Percentiles rank a stretch among this genome's conserved stretches.
Conservation (phyloP, 2,888 invertebrate species). For the Drosophila cyrtoloma region DNA sequence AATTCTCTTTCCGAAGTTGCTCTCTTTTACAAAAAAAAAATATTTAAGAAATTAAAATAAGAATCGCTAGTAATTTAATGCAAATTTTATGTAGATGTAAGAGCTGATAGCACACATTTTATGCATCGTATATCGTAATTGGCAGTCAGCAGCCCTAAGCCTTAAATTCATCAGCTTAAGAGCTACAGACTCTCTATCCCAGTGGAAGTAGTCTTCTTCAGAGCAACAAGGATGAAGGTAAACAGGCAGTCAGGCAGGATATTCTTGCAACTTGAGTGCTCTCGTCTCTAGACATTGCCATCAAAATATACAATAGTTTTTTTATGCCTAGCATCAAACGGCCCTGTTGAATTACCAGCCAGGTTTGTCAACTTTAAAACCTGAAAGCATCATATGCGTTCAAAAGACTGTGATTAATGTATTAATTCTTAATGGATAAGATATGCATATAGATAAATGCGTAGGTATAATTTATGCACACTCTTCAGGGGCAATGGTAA, state of each 20-base stretch:
- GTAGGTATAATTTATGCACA: not conserved
- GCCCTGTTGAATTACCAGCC: not conserved
- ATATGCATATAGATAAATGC: not conserved
- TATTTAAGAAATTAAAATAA: constrained; percentile 8
- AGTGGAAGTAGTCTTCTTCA: constrained; percentile 37
- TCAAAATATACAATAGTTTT: constrained; percentile 14
- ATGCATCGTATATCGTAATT: constrained; percentile 15
- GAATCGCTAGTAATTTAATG: constrained; percentile 17
- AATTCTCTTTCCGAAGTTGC: constrained; percentile 26
- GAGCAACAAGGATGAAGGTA: constrained; percentile 2
- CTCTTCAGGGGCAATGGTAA: not conserved
- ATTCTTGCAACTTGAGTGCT: constrained; percentile 61
- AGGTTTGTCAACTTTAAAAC: constrained; percentile 11
- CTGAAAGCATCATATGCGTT: not conserved
- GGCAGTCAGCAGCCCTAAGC: constrained; percentile 20
- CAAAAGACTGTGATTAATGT: not conserved
- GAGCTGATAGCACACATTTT: constrained; percentile 7
- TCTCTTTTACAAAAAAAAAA: not conserved
- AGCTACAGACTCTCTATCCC: constrained; percentile 4
- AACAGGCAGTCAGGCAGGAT: not conserved
- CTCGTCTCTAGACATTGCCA: constrained; percentile 38
- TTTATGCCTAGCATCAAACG: not conserved
- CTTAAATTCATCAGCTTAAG: constrained; percentile 40
- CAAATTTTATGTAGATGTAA: constrained; percentile 45
- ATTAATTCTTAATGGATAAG: not conserved